A percentile compares a stretch with the other conserved stretches of the same genome.
These are phyloP conservation scores for Drosophila equinoxialis DNA, from an alignment of 1,140 invertebrate species.

Conservation along the genomic window DNA sequence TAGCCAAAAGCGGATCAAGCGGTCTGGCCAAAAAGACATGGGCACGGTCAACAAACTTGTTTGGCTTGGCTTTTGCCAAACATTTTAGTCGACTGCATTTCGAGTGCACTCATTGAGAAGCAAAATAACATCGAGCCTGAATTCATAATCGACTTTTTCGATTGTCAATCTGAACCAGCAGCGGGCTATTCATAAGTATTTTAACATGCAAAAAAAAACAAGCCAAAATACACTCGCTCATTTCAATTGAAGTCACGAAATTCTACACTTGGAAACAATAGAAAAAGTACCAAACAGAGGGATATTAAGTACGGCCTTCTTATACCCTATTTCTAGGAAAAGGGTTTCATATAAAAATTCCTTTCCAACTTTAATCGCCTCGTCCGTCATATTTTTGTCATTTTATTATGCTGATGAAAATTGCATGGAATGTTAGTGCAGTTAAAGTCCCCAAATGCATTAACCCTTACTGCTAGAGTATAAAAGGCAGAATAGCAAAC, in stretches of 20 bases:
- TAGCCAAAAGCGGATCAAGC: slow-evolving; percentile 34
- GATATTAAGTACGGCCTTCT: not conserved
- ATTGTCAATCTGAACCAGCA: not conserved
- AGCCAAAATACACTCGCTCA: slow-evolving; percentile 37
- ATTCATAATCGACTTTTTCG: slow-evolving; percentile 39
- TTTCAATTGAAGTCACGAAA: slow-evolving; percentile 68
- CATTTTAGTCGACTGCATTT: slow-evolving; percentile 49
- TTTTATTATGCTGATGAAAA: no score
- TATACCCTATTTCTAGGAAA: not conserved
- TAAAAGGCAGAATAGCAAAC: slow-evolving; percentile 36
- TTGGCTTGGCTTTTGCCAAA: slow-evolving; percentile 46
- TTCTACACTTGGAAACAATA: not conserved
- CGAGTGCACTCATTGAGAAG: slow-evolving; percentile 30
- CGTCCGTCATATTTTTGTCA: no score
- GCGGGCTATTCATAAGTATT: slow-evolving; percentile 11
- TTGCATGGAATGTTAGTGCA: no score
- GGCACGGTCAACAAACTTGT: slow-evolving; percentile 47
- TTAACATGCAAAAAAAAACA: slow-evolving; percentile 38
- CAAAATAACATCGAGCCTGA: slow-evolving; percentile 28
- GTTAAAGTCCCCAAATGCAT: not conserved
- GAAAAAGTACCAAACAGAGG: not conserved
- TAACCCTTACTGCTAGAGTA: not conserved
- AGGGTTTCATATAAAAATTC: no score
- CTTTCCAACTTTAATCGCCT: no score
- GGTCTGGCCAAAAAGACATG: slow-evolving; percentile 16